phyloP scores from a whole-genome alignment of 2,888 invertebrate species.

The Melinaea menophilus region DNA sequence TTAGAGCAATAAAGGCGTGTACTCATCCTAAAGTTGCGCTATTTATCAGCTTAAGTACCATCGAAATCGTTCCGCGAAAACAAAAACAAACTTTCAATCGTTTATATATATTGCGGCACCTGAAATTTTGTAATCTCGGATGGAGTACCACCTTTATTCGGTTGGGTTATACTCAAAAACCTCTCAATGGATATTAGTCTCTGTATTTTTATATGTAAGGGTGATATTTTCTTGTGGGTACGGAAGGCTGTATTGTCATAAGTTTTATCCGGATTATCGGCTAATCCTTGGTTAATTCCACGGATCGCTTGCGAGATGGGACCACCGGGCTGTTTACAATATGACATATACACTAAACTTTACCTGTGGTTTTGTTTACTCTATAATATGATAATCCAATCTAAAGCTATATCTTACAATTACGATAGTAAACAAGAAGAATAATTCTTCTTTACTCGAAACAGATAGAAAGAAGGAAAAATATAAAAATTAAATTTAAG shows the following conservation, averaged over 20 bases:
- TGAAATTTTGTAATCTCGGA: constrained; percentile 24
- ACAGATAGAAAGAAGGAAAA: neutral
- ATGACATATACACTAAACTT: constrained; percentile 4
- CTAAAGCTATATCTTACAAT: neutral
- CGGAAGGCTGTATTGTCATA: constrained; percentile 65
- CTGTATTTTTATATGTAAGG: neutral
- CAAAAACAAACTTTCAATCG: constrained; percentile 32
- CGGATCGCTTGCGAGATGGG: constrained; percentile 33
- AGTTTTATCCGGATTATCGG: constrained; percentile 54
- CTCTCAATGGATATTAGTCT: neutral
- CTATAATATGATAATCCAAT: neutral
- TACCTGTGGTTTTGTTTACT: constrained; percentile 3
- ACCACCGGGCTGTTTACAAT: constrained; percentile 31
- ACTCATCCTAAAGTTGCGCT: constrained; percentile 32
- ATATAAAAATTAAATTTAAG: neutral
- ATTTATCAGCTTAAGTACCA: constrained; percentile 33
- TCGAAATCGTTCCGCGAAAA: constrained; percentile 33
- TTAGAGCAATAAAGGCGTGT: constrained; percentile 31
- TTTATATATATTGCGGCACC: constrained; percentile 29
- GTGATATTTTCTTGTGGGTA: constrained; percentile 39
- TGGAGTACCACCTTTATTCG: constrained; percentile 9
- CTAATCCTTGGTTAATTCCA: constrained; percentile 56
- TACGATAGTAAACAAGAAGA: too few relatives aligned
- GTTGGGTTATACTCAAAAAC: neutral
- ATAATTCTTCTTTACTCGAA: too few relatives aligned